Evolutionary conservation across 2,113 vertebrate genomes (phyloP).

Genomic region (Gadus macrocephalus): DNA sequence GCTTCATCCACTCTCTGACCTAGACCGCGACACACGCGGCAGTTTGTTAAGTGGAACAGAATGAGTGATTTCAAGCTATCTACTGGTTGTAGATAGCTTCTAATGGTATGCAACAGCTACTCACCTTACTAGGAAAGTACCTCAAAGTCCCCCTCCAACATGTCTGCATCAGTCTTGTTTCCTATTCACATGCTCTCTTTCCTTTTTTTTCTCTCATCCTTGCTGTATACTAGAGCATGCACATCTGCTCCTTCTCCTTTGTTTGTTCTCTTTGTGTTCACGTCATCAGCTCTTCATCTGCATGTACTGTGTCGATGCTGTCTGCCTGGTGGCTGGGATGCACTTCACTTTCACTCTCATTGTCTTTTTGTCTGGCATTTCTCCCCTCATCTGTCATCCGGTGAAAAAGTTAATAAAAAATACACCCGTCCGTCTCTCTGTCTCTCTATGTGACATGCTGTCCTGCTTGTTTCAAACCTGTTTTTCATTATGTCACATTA

Average conservation of each 20-base stretch:
- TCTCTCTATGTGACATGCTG: conserved; percentile 23
- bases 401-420: background rate
- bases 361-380: conserved; percentile 1
- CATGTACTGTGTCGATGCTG: conserved; percentile 32
- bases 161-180: too few species aligned
- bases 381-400: background rate
- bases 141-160: too few species aligned
- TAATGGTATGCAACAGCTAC: too few species aligned
- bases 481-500: conserved; percentile 33
- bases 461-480: conserved; percentile 35
- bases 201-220: too few species aligned
- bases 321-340: background rate
- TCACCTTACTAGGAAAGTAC: too few species aligned
- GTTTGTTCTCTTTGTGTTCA: conserved; percentile 22
- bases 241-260: conserved; percentile 12
- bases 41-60: conserved; percentile 7
- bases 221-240: conserved; percentile 24
- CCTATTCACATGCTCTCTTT: too few species aligned
- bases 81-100: too few species aligned
- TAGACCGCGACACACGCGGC: background rate
- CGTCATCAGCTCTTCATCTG: conserved; percentile 47
- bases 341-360: conserved; percentile 24
- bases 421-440: conserved; percentile 7
- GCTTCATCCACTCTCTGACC: conserved; percentile 40
- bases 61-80: background rate